Evolutionary conservation across 2,797 vertebrate species (phyloP).

Genomic region (Momotus momota): DNA sequence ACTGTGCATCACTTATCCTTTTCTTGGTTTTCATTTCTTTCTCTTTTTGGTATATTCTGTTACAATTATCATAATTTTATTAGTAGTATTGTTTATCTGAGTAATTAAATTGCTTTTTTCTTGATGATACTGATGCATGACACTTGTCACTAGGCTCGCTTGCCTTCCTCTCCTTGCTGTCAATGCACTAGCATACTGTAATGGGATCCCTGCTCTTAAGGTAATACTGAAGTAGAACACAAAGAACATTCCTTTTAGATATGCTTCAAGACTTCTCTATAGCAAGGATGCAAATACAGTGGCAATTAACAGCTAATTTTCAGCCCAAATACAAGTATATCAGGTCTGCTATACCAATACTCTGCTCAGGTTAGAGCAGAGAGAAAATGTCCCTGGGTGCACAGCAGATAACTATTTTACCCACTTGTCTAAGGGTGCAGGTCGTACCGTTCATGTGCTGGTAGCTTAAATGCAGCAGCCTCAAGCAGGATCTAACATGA

Average conservation of each 20-base stretch:
- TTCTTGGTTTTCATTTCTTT: neutral
- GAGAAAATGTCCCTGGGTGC: accelerated
- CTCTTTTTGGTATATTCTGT: neutral
- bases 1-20: neutral
- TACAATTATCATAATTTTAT: neutral
- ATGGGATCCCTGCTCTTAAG: accelerated
- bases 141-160: neutral
- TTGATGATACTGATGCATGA: too few species aligned
- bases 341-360: neutral
- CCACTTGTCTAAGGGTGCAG: neutral
- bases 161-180: neutral
- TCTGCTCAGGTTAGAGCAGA: neutral
- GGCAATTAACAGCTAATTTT: neutral
- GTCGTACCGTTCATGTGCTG: neutral
- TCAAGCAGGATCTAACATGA: neutral
- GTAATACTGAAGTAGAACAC: accelerated
- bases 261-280: neutral
- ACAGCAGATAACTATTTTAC: neutral
- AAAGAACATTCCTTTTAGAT: neutral
- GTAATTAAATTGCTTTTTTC: neutral
- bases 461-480: neutral
- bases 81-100: neutral
- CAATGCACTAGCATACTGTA: neutral
- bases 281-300: neutral
- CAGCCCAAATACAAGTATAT: neutral